Percentiles rank a stretch among this genome's conserved stretches.
These are phyloP conservation scores for Macropus fuliginosus DNA, from an alignment of 2,797 vertebrate species.

Conservation along the genomic window DNA sequence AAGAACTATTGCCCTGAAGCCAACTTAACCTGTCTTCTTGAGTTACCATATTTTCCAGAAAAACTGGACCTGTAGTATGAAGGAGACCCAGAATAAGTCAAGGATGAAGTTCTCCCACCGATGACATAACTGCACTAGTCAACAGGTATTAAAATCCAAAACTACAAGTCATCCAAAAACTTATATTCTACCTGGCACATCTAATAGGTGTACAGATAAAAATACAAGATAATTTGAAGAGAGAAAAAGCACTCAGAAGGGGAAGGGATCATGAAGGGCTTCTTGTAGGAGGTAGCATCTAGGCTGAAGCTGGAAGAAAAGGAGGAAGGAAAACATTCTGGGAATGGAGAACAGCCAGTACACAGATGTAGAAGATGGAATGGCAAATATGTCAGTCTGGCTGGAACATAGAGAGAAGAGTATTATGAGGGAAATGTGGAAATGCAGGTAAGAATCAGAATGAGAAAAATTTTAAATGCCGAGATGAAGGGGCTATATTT, in stretches of 20 bases:
- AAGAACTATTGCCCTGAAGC: neutral
- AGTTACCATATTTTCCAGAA: neutral
- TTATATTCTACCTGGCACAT: neutral
- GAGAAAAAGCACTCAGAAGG: neutral
- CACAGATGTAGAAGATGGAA: neutral
- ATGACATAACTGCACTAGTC: neutral
- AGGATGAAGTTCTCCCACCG: neutral
- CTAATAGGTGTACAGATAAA: neutral
- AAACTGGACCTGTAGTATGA: neutral
- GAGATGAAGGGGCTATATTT: neutral
- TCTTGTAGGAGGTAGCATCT: neutral
- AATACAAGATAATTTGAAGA: neutral
- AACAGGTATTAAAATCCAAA: neutral
- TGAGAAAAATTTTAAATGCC: neutral
- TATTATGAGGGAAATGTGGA: neutral
- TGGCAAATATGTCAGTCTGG: neutral
- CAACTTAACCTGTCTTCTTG: neutral
- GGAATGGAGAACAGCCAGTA: neutral
- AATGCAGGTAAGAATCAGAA: neutral
- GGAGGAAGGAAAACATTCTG: neutral
- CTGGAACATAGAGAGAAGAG: neutral
- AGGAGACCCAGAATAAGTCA: neutral
- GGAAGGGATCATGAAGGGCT: neutral
- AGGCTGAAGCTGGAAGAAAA: neutral
- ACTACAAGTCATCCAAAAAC: neutral